phyloP scores from a whole-genome alignment of 2,888 invertebrate genomes.

The Limnephilus auricula region DNA sequence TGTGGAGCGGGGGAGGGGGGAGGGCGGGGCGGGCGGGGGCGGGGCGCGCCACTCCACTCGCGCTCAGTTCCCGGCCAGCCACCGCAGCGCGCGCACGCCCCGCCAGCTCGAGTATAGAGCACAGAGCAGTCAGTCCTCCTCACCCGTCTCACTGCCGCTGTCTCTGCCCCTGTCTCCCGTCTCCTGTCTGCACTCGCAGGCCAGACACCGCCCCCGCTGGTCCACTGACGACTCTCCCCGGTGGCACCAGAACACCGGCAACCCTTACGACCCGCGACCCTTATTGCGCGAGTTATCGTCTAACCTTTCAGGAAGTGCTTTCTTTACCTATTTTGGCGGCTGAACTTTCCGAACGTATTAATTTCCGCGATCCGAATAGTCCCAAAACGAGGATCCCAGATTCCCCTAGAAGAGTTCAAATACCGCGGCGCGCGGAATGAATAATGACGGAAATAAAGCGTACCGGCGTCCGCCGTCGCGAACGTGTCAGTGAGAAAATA shows the following conservation, averaged over 20 bases:
- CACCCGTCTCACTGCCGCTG: conserved; percentile 46
- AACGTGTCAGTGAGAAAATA: conserved; percentile 62
- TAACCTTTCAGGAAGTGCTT: background rate
- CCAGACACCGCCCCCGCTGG: conserved; percentile 36
- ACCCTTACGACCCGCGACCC: background rate
- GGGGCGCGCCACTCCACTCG: conserved; percentile 50
- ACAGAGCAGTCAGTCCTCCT: background rate
- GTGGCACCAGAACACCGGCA: background rate
- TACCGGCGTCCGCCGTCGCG: conserved; percentile 63
- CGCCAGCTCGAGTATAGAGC: background rate
- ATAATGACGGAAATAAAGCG: conserved; percentile 63
- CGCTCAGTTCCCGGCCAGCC: conserved; percentile 62
- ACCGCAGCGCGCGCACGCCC: conserved; percentile 59
- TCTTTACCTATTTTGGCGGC: background rate
- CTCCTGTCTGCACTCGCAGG: conserved; percentile 2
- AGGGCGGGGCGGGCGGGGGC: conserved; percentile 51
- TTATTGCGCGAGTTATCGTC: conserved; percentile 15
- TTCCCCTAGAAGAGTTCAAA: conserved; percentile 48
- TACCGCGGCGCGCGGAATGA: conserved; percentile 59
- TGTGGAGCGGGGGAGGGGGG: conserved; percentile 22
- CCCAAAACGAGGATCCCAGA: conserved; percentile 13
- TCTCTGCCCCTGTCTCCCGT: background rate
- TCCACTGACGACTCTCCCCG: background rate
- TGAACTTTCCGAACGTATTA: background rate
- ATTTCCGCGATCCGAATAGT: conserved; percentile 13